These are phyloP conservation scores for Eremobia ochroleuca DNA, from an alignment of 2,888 invertebrate genomes.

Conservation along the genomic window DNA sequence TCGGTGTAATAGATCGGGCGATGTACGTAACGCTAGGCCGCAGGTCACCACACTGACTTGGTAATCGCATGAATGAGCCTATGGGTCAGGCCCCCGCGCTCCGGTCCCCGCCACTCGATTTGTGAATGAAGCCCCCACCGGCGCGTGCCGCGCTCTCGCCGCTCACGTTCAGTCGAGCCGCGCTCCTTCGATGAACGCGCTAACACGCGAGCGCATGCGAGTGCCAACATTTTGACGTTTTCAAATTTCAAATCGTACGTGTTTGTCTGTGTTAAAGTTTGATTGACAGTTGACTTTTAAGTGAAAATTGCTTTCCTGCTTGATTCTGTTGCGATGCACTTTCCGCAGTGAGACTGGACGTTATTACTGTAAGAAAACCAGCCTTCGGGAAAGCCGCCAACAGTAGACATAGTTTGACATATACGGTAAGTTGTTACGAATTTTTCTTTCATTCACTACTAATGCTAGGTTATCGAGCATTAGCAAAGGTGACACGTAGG, in stretches of 20 bases:
- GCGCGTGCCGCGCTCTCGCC: constrained; percentile 85
- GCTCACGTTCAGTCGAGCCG: constrained; percentile 87
- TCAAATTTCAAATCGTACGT: constrained; percentile 83
- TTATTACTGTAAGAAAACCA: constrained; percentile 72
- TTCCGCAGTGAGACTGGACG: constrained; percentile 71
- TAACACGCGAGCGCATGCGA: constrained; percentile 85
- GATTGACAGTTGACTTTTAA: constrained; percentile 74
- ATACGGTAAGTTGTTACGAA: constrained; percentile 83
- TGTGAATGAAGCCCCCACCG: constrained; percentile 90
- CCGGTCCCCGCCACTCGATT: constrained; percentile 84
- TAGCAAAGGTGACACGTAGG: constrained; percentile 84
- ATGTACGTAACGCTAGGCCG: constrained; percentile 66
- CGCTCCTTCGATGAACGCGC: constrained; percentile 86
- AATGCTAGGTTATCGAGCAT: constrained; percentile 77
- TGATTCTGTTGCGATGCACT: constrained; percentile 71
- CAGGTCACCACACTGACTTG: constrained; percentile 70
- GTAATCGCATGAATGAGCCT: constrained; percentile 86
- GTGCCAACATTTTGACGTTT: constrained; percentile 81
- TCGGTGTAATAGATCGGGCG: constrained; percentile 68
- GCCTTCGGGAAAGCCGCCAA: constrained; percentile 81
- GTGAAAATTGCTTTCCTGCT: constrained; percentile 66
- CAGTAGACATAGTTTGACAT: constrained; percentile 79
- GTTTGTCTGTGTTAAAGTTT: constrained; percentile 74
- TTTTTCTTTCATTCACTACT: constrained; percentile 75
- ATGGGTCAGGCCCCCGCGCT: constrained; percentile 77